Evolutionary conservation across 1,140 invertebrate genomes (phyloP).

Genomic region (Caenorhabditis remanei): DNA sequence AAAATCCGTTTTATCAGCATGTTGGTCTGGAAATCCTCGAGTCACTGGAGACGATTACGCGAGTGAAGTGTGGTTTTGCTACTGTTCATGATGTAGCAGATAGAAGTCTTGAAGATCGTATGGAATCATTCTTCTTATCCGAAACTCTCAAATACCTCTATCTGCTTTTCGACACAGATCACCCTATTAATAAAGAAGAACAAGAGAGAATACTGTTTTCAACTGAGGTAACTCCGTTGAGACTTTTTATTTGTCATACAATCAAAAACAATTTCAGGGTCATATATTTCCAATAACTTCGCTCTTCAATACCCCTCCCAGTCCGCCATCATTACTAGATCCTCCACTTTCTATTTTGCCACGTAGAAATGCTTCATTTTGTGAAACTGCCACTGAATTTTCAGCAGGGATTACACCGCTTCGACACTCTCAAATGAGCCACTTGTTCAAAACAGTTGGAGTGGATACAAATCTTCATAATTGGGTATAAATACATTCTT

Average conservation of each 20-base stretch:
- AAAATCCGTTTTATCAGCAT: slow-evolving; percentile 84
- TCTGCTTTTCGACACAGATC: slow-evolving; percentile 83
- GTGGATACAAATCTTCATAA: slow-evolving; percentile 25
- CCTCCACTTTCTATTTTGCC: background rate
- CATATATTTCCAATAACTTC: slow-evolving; percentile 1
- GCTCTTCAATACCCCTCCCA: slow-evolving; percentile 20
- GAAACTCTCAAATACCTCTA: slow-evolving; percentile 99
- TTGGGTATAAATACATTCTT: slow-evolving; percentile 3
- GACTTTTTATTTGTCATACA: too few relatives aligned
- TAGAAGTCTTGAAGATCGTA: slow-evolving; percentile 93
- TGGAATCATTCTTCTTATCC: slow-evolving; percentile 98
- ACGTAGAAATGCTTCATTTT: background rate
- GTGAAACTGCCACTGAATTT: background rate
- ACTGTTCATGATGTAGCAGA: slow-evolving; percentile 87
- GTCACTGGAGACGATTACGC: slow-evolving; percentile 82
- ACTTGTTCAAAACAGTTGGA: slow-evolving; percentile 6
- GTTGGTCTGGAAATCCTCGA: slow-evolving; percentile 83
- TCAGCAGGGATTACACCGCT: background rate
- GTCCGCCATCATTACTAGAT: background rate
- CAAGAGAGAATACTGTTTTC: slow-evolving; percentile 82
- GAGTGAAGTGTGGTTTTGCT: slow-evolving; percentile 83
- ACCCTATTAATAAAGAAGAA: slow-evolving; percentile 82
- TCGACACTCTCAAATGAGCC: slow-evolving; percentile 9
- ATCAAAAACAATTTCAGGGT: background rate
- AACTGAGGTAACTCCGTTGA: slow-evolving; percentile 81